Evolutionary conservation across 2,888 invertebrate genomes (phyloP), one percentile per base, ranked within the genome.

Genomic region (Gymnocheta viridis): DNA sequence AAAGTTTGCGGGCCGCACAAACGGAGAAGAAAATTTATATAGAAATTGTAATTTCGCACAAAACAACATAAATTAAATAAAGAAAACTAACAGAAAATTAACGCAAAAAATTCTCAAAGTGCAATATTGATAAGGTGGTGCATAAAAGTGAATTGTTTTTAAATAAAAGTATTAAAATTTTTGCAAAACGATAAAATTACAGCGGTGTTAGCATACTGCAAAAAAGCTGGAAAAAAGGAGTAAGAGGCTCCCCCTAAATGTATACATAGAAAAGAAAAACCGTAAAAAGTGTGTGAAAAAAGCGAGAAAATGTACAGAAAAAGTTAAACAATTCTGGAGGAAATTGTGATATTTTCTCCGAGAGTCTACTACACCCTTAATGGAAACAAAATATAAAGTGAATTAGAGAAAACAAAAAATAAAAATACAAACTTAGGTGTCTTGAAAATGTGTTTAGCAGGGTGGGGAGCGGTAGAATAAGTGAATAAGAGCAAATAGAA

Each of bases 111-210:
- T n/a, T 14, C 17, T 7, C 6, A 76, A 67, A 80, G 84, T 84
- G 84, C 84, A 84, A 84, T 84, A 84, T 84, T 62, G 56, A 67
- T 44, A 56, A 69, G 69, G 84, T 78, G 84, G 56, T 84, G 69
- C 66, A 70, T 58, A 41, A 29, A 56, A 54, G 41, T 81, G 60
- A 58, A 19, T 47, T 29, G 6, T 2, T 29, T 56, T 69, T 24
- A 38, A n/a, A 27, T 54, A 60, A 2, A 60, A 44, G 24, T 44
- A 51, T 47, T 27, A 66, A 29, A 73, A 49, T 47, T 72, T 12
- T 47, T 27, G 24, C 19, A 67, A 51, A 62, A 80, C 54, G 27
- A 54, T 22, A 44, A 54, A 44, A 72, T 27, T 70, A 51, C 56
- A 38, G 29, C 66, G 74, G 69, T 72, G 72, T 60, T 77, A 81